Evolutionary conservation across 2,113 vertebrate genomes (phyloP).

Genomic region (Brachypodius melanocephalos): DNA sequence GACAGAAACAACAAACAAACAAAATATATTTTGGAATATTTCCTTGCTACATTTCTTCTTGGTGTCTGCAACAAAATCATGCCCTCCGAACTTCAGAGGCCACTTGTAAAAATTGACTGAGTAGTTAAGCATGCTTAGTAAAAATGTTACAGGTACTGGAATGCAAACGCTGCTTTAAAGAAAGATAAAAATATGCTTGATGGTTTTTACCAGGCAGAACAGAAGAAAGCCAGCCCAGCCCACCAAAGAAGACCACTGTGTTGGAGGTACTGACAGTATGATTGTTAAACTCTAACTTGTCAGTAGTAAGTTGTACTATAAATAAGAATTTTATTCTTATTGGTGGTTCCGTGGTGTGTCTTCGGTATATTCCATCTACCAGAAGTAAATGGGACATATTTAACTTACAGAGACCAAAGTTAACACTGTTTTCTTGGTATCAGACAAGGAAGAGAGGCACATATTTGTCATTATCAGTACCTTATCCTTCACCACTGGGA

Average conservation of each 20-base stretch:
- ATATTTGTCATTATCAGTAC: not conserved
- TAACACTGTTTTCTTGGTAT: not conserved
- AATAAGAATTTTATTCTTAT: not conserved
- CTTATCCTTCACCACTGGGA: not conserved
- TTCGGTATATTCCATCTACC: not conserved
- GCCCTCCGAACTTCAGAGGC: not conserved
- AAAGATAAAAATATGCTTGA: not conserved
- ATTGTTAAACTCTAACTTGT: not conserved
- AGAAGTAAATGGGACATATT: not conserved
- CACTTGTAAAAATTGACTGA: not conserved
- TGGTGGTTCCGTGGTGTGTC: not conserved
- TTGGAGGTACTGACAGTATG: not conserved
- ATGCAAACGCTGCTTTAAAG: not conserved
- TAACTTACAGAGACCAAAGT: not conserved
- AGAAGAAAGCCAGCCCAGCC: not conserved
- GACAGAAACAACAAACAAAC: not conserved
- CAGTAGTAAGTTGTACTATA: not conserved
- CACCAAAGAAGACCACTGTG: not conserved
- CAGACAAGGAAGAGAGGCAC: not conserved
- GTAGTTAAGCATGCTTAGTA: not conserved
- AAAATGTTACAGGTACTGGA: not conserved
- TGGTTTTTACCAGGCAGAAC: not conserved
- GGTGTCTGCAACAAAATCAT: not conserved
- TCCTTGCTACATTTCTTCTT: not conserved
- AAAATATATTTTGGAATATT: not conserved